Evolutionary conservation across 2,888 invertebrate species (phyloP).

Genomic region (Nebria salina): DNA sequence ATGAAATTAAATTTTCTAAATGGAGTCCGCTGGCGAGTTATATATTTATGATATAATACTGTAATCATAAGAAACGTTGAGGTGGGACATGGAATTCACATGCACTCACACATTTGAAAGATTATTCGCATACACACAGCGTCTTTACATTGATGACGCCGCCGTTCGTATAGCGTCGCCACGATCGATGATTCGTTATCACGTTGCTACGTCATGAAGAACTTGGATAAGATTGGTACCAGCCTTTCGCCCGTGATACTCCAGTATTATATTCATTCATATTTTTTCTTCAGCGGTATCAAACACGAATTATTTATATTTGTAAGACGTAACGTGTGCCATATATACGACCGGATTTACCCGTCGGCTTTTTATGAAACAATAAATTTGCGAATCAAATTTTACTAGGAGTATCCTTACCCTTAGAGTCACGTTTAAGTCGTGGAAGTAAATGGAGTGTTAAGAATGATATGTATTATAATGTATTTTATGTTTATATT

Average conservation of each 20-base stretch:
- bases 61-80: neutral
- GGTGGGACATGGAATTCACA: conserved; percentile 5
- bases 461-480: neutral
- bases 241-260: neutral
- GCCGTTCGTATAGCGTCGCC: conserved; percentile 22
- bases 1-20: neutral
- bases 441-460: neutral
- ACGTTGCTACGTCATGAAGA: conserved; percentile 34
- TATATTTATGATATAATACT: neutral
- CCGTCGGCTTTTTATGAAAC: neutral
- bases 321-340: neutral
- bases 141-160: neutral
- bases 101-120: neutral
- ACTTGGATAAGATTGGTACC: conserved; percentile 28
- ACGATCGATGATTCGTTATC: conserved; percentile 34
- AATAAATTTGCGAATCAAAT: neutral
- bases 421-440: neutral
- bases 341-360: neutral
- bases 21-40: neutral
- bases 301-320: neutral
- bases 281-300: neutral
- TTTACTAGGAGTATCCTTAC: neutral
- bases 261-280: conserved; percentile 5
- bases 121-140: too few species aligned
- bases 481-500: neutral